A percentile compares a stretch with the other conserved stretches of the same genome.
Conservation (phyloP, 2,113 vertebrate species). For the Melozone crissalis region DNA sequence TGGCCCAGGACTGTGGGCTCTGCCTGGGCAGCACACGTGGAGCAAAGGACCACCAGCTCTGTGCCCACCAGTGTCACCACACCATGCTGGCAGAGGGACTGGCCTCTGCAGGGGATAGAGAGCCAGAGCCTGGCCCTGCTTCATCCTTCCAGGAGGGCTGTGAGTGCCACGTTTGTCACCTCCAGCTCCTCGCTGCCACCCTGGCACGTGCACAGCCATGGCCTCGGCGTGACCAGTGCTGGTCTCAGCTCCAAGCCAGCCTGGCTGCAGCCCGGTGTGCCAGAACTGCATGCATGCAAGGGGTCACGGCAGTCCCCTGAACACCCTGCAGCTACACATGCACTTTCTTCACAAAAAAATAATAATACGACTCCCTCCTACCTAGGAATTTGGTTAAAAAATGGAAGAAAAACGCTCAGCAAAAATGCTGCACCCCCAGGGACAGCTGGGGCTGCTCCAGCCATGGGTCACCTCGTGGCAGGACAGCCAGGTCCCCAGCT, state of each 20-base stretch:
- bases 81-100: rapidly evolving
- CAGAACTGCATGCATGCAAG: neutral
- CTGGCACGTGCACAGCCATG: rapidly evolving
- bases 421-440: neutral
- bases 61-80: rapidly evolving
- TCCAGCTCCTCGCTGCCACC: neutral
- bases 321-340: neutral
- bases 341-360: neutral
- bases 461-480: neutral
- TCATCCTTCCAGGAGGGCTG: neutral
- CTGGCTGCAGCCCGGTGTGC: neutral
- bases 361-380: rapidly evolving
- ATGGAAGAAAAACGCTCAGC: neutral
- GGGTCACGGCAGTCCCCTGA: neutral
- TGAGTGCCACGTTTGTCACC: neutral
- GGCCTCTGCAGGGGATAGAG: too few species aligned
- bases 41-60: neutral
- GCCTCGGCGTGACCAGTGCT: rapidly evolving
- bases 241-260: neutral
- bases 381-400: neutral
- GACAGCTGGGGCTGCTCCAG: neutral
- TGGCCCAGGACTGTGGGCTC: rapidly evolving
- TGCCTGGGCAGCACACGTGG: rapidly evolving
- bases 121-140: neutral
- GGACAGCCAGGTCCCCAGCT: conserved; percentile 17